Percentiles rank a stretch among this genome's conserved stretches.
phyloP scores from a whole-genome alignment of 2,888 invertebrate species.

The Chrysodeixis includens region DNA sequence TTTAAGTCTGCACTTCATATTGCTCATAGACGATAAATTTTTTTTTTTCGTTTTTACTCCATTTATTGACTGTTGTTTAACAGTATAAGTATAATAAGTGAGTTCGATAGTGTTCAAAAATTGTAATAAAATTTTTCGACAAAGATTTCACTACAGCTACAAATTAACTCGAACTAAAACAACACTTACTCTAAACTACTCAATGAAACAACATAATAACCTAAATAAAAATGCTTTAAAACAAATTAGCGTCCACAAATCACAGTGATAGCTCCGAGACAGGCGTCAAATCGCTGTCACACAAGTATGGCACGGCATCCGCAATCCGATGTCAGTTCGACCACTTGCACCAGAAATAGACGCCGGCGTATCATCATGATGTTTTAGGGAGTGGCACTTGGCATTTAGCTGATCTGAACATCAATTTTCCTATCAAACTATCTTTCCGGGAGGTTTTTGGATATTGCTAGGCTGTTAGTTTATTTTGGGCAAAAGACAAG shows the following conservation, averaged over 20 bases:
- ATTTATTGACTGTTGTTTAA: no score
- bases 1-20: no score
- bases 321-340: constrained; percentile 30
- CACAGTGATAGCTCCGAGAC: constrained; percentile 23
- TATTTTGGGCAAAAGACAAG: no score
- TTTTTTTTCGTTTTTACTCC: no score
- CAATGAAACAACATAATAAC: constrained; percentile 45
- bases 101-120: no score
- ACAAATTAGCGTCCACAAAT: constrained; percentile 38
- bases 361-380: constrained; percentile 5
- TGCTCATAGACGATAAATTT: no score
- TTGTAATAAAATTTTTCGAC: no score
- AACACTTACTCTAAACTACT: not conserved
- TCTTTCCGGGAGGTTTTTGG: constrained; percentile 3
- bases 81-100: no score
- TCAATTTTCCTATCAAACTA: constrained; percentile 2
- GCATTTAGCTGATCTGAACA: not conserved
- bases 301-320: constrained; percentile 27
- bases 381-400: not conserved
- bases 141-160: no score
- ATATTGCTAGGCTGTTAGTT: no score
- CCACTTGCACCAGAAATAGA: constrained; percentile 30
- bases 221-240: constrained; percentile 11
- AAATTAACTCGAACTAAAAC: no score
- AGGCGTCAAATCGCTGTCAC: constrained; percentile 16